phyloP scores from a whole-genome alignment of 2,888 invertebrate species.

The Drosophila suboccidentalis region DNA sequence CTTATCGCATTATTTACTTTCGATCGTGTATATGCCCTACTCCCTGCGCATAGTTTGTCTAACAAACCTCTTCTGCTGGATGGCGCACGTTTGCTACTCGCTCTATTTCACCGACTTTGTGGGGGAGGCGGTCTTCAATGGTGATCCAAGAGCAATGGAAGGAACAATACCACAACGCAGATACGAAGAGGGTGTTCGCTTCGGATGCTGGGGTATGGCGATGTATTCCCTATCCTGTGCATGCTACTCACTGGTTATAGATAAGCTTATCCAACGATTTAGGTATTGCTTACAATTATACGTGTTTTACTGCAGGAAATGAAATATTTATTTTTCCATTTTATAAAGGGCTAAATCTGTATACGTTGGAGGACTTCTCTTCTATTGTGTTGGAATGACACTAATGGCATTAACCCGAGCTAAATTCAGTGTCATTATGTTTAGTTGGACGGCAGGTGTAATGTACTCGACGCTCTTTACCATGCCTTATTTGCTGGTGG shows the following conservation, averaged over 20 bases:
- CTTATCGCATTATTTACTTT: constrained; percentile 92
- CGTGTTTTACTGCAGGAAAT: no score
- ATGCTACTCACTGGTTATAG: constrained; percentile 95
- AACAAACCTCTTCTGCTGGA: constrained; percentile 98
- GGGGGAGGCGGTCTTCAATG: constrained; percentile 84
- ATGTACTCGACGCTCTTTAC: constrained; percentile 99
- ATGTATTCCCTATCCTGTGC: constrained; percentile 98
- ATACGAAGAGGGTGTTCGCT: constrained; percentile 96
- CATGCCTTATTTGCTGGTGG: constrained; percentile 97
- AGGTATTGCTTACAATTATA: constrained; percentile 85
- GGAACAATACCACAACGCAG: constrained; percentile 88
- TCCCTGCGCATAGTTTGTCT: constrained; percentile 94
- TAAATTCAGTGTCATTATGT: constrained; percentile 92
- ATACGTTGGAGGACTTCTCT: constrained; percentile 95
- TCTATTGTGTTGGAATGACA: constrained; percentile 95
- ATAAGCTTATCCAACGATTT: constrained; percentile 91
- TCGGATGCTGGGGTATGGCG: constrained; percentile 99
- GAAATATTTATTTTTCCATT: constrained; percentile 6
- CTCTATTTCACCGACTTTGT: constrained; percentile 98
- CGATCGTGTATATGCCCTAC: constrained; percentile 96
- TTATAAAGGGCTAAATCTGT: constrained; percentile 92
- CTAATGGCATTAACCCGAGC: constrained; percentile 93
- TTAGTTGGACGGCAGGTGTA: constrained; percentile 97
- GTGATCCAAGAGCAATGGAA: constrained; percentile 89
- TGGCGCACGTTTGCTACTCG: constrained; percentile 98